phyloP scores from a whole-genome alignment of 2,888 invertebrate species.

The Agrochola lychnidis region DNA sequence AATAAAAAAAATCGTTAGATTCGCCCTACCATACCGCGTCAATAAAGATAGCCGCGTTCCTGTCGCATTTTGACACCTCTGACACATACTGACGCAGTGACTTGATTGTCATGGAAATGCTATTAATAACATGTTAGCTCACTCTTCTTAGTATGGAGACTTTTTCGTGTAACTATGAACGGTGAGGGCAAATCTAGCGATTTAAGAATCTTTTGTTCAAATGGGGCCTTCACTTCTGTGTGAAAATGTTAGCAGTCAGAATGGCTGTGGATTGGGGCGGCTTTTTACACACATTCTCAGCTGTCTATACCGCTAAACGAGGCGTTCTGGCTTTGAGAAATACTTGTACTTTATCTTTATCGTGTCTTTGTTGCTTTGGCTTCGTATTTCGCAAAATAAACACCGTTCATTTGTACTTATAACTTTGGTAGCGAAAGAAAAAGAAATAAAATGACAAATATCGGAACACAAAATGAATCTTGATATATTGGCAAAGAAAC shows the following conservation, averaged over 20 bases:
- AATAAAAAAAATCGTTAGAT: no score
- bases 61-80: neutral
- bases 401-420: neutral
- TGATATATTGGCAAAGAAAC: neutral
- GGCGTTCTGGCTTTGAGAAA: slow-evolving; percentile 53
- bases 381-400: neutral
- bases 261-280: slow-evolving; percentile 47
- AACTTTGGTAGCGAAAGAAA: neutral
- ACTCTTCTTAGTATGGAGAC: neutral
- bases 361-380: slow-evolving; percentile 1
- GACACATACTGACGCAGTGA: no score
- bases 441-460: no score
- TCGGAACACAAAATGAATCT: neutral
- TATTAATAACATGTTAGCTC: neutral
- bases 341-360: slow-evolving; percentile 41
- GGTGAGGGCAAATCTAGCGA: neutral
- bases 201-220: slow-evolving; percentile 14
- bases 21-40: neutral
- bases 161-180: neutral
- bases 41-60: neutral
- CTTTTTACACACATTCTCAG: slow-evolving; percentile 60
- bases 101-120: no score
- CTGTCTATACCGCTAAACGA: slow-evolving; percentile 61
- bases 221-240: slow-evolving; percentile 35
- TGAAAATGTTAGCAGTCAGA: slow-evolving; percentile 25